phyloP scores from a whole-genome alignment of 2,888 invertebrate species.

The Brenthis ino region DNA sequence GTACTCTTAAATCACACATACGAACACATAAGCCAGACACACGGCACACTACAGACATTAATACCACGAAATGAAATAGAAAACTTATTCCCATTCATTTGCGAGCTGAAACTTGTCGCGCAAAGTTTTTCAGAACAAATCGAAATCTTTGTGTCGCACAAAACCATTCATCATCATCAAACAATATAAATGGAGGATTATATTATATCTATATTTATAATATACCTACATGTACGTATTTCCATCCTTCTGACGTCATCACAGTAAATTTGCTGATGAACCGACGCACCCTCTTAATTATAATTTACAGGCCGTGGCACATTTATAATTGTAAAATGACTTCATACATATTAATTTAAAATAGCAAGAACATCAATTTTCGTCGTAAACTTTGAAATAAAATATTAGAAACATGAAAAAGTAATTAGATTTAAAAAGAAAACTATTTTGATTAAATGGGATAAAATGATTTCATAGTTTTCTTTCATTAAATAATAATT shows the following conservation, averaged over 20 bases:
- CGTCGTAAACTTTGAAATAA: no score
- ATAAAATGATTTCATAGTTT: no score
- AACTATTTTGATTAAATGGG: no score
- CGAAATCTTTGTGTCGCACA: slow-evolving; percentile 17
- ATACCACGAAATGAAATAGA: neutral
- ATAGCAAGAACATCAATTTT: no score
- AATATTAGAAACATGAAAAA: no score
- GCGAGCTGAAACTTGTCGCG: neutral
- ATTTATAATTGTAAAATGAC: slow-evolving; percentile 11
- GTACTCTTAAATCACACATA: no score
- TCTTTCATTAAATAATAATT: no score
- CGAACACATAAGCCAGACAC: no score
- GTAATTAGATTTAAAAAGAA: no score
- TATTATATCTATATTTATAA: slow-evolving; percentile 9
- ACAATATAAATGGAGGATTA: slow-evolving; percentile 7
- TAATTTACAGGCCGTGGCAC: slow-evolving; percentile 13
- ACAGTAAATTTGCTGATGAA: slow-evolving; percentile 17
- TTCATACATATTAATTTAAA: neutral
- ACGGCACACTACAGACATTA: neutral
- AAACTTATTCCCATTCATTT: slow-evolving; percentile 2
- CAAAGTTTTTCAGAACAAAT: slow-evolving; percentile 6
- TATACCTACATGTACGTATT: slow-evolving; percentile 2
- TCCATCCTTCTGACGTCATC: slow-evolving; percentile 22
- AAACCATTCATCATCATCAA: slow-evolving; percentile 16
- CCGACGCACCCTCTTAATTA: slow-evolving; percentile 21